A percentile compares a stretch with the other conserved stretches of the same genome.
phyloP scores from a whole-genome alignment of 2,113 vertebrate genomes.

The Heliornis fulica region DNA sequence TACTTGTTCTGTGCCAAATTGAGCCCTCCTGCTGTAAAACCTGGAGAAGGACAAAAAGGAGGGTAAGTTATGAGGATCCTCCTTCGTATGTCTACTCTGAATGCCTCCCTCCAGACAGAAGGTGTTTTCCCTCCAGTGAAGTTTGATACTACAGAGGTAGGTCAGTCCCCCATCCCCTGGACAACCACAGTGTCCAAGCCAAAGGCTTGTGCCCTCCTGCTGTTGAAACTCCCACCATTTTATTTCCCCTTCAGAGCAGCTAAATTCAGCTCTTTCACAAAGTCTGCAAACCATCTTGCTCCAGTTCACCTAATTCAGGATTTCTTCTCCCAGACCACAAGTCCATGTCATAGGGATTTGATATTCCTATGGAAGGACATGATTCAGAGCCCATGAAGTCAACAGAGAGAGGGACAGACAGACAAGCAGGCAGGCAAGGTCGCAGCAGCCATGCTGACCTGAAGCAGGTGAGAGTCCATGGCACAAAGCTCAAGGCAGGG shows the following conservation, averaged over 20 bases:
- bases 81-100: neutral
- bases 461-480: neutral
- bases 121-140: neutral
- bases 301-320: neutral
- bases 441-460: neutral
- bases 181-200: neutral
- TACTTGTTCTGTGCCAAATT: neutral
- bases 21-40: neutral
- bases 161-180: neutral
- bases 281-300: neutral
- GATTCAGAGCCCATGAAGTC: neutral
- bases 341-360: neutral
- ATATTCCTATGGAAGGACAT: neutral
- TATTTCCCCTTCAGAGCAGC: neutral
- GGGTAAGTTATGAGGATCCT: neutral
- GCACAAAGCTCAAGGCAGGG: neutral
- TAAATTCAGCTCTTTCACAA: neutral
- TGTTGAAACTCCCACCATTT: neutral
- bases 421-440: neutral
- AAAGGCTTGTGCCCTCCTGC: neutral
- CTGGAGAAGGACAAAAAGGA: neutral
- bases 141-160: neutral
- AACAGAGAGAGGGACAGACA: neutral
- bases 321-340: neutral
- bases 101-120: neutral